Evolutionary conservation across 1,140 invertebrate species (phyloP), one percentile per base, ranked within the genome.

Genomic region (Tetragonula clypearis): DNA sequence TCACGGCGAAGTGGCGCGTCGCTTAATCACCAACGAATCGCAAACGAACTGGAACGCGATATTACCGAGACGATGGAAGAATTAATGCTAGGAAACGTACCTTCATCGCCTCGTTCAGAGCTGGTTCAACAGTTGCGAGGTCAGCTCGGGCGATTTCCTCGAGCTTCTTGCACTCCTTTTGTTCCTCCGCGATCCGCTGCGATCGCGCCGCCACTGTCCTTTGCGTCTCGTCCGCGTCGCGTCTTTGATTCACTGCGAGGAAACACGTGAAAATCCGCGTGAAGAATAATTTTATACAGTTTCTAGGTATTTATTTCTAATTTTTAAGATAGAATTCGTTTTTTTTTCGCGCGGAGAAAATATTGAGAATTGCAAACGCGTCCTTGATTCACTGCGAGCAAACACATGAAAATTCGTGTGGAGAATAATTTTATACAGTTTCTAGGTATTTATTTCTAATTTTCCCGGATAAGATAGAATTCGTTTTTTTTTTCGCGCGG

Each of bases 101-200:
- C 94, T 96, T 96, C 85, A 97, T 96, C 66, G 98, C 98, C 92
- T 98, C 97, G 71, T 98, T 96, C 3, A 98, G 93, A 9, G 98
- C 97, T 2, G 98, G 98, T 95, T 98, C 96, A n/a, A 97, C 98
- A 89, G 96, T 96, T 86, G 97, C 96, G 26, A 98, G 94, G 95
- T 98, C 98, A 53, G 96, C 95, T 92, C 97, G 96, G 60, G 98
- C 98, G 23, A 97, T 95, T 82, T 97, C 96, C 1, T 97, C 97
- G 91, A 98, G 96, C 91, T 96, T 96, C 93, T 97, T 96, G 93
- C 97, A 98, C 88, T 97, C 96, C 14, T 96, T 95, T 93, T 98
- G 97, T 92, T 98, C 98, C 90, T 98, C 97, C 60, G 94, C 95
- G 69, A 98, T 98, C 93, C 96, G 96, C 74, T 96, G 94, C 84